Percentiles rank a stretch among this genome's conserved stretches.
Conservation (phyloP, 2,888 invertebrate genomes). For the Noctua fimbriata region DNA sequence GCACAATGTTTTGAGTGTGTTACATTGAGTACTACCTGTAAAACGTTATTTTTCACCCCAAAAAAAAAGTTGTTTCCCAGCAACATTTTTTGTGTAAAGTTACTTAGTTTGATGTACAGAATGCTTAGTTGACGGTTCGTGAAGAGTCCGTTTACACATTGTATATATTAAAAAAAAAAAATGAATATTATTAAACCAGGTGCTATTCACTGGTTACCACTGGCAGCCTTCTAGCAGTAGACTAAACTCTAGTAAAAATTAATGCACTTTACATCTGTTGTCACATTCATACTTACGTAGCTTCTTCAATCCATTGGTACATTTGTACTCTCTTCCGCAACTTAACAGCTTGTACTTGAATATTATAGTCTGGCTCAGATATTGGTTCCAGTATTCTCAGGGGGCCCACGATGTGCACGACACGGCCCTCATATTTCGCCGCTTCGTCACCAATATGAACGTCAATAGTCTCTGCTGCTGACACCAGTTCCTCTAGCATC, state of each 20-base stretch:
- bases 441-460: constrained; percentile 93
- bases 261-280: neutral
- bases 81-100: no score
- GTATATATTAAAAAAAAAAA: no score
- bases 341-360: constrained; percentile 95
- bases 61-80: no score
- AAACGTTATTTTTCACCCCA: no score
- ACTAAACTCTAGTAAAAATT: neutral
- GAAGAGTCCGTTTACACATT: no score
- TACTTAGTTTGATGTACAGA: no score
- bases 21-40: no score
- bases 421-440: constrained; percentile 92
- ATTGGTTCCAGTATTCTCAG: constrained; percentile 94
- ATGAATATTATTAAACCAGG: no score
- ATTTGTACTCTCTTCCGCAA: constrained; percentile 96
- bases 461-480: constrained; percentile 89
- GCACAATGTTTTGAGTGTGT: no score
- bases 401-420: constrained; percentile 94
- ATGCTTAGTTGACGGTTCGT: no score
- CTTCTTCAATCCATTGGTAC: constrained; percentile 98
- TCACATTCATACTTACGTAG: constrained; percentile 85
- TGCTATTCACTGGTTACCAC: neutral
- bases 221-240: neutral
- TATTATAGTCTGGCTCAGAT: constrained; percentile 96
- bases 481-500: constrained; percentile 94